These are phyloP conservation scores for Monopterus albus DNA, from an alignment of 2,113 vertebrate species.

Conservation along the genomic window DNA sequence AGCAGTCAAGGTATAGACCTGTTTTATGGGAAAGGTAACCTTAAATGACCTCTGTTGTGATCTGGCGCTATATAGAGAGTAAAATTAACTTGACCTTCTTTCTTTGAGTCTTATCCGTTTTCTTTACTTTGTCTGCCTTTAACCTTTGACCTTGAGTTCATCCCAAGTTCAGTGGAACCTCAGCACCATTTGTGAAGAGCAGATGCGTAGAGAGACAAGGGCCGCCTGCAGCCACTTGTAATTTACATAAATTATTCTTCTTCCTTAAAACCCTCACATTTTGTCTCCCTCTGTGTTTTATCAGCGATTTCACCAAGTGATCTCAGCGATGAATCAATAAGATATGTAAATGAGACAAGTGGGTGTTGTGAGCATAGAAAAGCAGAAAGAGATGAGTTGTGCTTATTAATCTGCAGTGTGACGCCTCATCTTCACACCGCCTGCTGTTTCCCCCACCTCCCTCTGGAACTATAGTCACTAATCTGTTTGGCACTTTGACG, in stretches of 20 bases:
- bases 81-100: too few species aligned
- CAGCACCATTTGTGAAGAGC: constrained; percentile 16
- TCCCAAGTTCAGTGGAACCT: background rate
- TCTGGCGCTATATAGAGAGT: too few species aligned
- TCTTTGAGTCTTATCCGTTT: too few species aligned
- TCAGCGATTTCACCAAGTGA: constrained; percentile 16
- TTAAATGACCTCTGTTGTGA: too few species aligned
- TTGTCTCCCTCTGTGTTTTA: constrained; percentile 7
- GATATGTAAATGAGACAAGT: constrained; percentile 46
- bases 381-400: constrained; percentile 3
- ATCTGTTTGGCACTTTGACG: constrained; percentile 48
- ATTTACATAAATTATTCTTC: constrained; percentile 44
- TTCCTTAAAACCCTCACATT: constrained; percentile 25
- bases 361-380: constrained; percentile 1
- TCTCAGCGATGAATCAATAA: constrained; percentile 48
- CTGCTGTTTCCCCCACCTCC: constrained; percentile 24
- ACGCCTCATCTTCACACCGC: constrained; percentile 27
- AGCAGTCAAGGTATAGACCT: too few species aligned
- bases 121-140: background rate
- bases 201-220: constrained; percentile 20
- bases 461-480: constrained; percentile 38
- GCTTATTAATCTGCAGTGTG: constrained; percentile 53
- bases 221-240: constrained; percentile 16
- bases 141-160: constrained; percentile 33
- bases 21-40: too few species aligned